phyloP scores from a whole-genome alignment of 2,888 invertebrate species.

The Euplexia lucipara region DNA sequence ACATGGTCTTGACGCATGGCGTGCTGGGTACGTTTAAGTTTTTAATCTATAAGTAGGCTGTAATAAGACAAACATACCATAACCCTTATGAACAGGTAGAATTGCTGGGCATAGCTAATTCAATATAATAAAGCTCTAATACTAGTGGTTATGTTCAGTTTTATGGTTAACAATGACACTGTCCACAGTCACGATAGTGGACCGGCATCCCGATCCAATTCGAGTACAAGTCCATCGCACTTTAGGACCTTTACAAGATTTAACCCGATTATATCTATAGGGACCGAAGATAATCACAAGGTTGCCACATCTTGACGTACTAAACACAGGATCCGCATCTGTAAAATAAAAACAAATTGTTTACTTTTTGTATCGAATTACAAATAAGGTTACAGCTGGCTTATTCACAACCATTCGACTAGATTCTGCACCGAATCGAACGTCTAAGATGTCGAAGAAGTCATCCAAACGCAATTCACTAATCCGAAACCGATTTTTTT shows the following conservation, averaged over 20 bases:
- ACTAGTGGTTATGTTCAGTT: constrained; percentile 37
- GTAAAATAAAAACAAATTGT: neutral
- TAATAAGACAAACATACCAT: too few species aligned
- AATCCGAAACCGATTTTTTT: too few species aligned
- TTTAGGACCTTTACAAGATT: constrained; percentile 47
- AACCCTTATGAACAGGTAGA: too few species aligned
- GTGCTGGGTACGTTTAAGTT: too few species aligned
- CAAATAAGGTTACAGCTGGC: too few species aligned
- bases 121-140: neutral
- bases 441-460: too few species aligned
- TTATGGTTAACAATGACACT: constrained; percentile 26
- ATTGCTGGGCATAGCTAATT: too few species aligned
- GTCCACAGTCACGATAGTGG: constrained; percentile 45
- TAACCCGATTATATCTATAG: constrained; percentile 41
- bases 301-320: constrained; percentile 38
- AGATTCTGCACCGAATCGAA: too few species aligned
- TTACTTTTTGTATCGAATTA: neutral
- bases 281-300: constrained; percentile 45
- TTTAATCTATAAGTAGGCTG: too few species aligned
- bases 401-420: too few species aligned
- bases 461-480: too few species aligned
- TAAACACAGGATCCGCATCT: constrained; percentile 37
- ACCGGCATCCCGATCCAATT: constrained; percentile 31
- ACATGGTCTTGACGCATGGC: too few species aligned
- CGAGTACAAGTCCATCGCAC: constrained; percentile 60